These are phyloP conservation scores for Pristionchus entomophagus DNA, from an alignment of 2,888 invertebrate species.

Conservation along the genomic window DNA sequence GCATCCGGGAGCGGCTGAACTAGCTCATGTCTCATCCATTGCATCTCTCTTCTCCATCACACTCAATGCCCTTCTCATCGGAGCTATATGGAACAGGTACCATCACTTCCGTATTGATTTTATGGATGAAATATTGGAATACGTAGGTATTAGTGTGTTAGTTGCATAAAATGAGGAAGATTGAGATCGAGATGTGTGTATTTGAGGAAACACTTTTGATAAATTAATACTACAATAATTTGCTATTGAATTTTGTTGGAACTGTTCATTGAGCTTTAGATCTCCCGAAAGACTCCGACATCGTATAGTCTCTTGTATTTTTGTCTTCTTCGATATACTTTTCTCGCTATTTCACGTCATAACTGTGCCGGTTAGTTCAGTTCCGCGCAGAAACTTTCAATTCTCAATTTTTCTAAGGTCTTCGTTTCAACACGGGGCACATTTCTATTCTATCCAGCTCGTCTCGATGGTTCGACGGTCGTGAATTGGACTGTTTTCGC, in stretches of 20 bases:
- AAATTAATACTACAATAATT: too few relatives aligned
- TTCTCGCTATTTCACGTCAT: background rate
- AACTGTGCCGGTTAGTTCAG: background rate
- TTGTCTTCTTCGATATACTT: background rate
- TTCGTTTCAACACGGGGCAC: slow-evolving; percentile 14
- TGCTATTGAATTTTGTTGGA: too few relatives aligned
- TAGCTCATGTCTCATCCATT: background rate
- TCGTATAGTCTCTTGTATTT: background rate
- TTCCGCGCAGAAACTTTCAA: background rate
- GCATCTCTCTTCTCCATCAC: background rate
- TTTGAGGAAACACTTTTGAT: too few relatives aligned
- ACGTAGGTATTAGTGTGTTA: too few relatives aligned
- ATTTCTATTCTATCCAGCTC: slow-evolving; percentile 5
- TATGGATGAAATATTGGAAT: too few relatives aligned
- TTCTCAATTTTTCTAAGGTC: background rate
- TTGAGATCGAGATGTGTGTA: too few relatives aligned
- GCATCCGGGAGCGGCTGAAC: background rate
- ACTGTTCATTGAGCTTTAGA: too few relatives aligned
- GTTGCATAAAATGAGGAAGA: too few relatives aligned
- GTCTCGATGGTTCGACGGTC: background rate
- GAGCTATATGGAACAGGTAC: slow-evolving; percentile 8
- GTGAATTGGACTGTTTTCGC: background rate
- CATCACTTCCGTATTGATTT: background rate
- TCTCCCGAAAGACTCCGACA: background rate
- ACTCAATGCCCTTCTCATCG: slow-evolving; percentile 16